phyloP scores from a whole-genome alignment of 2,797 vertebrate species.

The Synaphobranchus kaupii region DNA sequence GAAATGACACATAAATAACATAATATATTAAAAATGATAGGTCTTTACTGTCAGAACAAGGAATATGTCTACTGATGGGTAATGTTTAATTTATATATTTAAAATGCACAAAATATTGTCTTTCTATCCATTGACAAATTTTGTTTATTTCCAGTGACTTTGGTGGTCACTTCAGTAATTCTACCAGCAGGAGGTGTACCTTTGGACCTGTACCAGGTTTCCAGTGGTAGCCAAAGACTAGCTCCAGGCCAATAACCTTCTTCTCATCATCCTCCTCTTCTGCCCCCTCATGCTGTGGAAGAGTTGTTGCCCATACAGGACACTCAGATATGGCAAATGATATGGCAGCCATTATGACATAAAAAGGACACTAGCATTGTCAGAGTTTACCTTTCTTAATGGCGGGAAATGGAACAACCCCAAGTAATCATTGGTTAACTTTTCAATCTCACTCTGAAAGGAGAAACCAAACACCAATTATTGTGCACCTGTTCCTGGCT shows the following conservation, averaged over 20 bases:
- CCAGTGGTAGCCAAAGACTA: conserved; percentile 96
- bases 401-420: conserved; percentile 94
- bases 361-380: background rate
- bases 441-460: conserved; percentile 90
- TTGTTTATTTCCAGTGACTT: background rate
- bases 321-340: background rate
- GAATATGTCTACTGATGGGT: conserved; percentile 1
- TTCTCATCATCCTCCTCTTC: conserved; percentile 58
- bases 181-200: conserved; percentile 71
- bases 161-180: conserved; percentile 38
- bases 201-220: conserved; percentile 85
- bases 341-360: background rate
- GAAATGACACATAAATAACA: conserved; percentile 23
- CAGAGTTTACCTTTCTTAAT: conserved; percentile 84
- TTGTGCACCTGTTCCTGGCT: background rate
- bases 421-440: conserved; percentile 89
- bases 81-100: conserved; percentile 2
- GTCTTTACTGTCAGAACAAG: conserved; percentile 20
- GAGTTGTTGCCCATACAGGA: conserved; percentile 1
- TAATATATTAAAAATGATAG: conserved; percentile 37
- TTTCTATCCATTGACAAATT: background rate
- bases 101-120: background rate
- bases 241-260: conserved; percentile 75
- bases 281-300: conserved; percentile 61
- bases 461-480: conserved; percentile 39